Conservation (phyloP, 2,888 invertebrate species). For the Doris montereyensis region DNA sequence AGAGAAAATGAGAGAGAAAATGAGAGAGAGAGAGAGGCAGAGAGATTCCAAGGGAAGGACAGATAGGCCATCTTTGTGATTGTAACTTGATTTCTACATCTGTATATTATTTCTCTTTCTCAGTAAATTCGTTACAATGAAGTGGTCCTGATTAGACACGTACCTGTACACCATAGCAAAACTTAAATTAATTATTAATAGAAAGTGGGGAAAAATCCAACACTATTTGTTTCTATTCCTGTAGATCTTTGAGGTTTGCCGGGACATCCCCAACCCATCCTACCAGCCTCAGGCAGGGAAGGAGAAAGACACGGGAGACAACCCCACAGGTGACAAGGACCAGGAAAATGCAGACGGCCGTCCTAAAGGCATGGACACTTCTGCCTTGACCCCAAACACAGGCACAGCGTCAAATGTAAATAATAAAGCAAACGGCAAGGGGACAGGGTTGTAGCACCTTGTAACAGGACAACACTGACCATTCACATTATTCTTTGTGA, state of each 20-base stretch:
- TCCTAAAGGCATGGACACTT: not conserved
- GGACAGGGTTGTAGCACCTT: too few species aligned
- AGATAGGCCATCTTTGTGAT: too few species aligned
- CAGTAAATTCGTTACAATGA: not conserved
- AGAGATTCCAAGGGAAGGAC: too few species aligned
- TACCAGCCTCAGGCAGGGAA: constrained; percentile 44
- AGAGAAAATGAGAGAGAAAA: too few species aligned
- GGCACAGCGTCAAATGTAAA: not conserved
- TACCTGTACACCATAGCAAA: too few species aligned
- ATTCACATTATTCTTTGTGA: too few species aligned
- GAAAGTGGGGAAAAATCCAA: not conserved
- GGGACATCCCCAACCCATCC: constrained; percentile 63
- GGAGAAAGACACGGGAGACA: not conserved
- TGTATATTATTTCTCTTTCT: not conserved
- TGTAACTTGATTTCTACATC: too few species aligned
- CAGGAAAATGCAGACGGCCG: not conserved
- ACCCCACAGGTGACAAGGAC: not conserved
- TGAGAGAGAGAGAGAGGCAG: too few species aligned
- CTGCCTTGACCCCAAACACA: not conserved
- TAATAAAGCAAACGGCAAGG: not conserved
- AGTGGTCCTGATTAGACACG: too few species aligned
- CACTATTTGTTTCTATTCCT: constrained; percentile 24
- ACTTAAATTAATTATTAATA: not conserved
- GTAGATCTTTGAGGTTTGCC: constrained; percentile 67
- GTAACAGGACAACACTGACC: too few species aligned